Conservation (phyloP, 2,888 invertebrate genomes). For the Ecliptopera silaceata region DNA sequence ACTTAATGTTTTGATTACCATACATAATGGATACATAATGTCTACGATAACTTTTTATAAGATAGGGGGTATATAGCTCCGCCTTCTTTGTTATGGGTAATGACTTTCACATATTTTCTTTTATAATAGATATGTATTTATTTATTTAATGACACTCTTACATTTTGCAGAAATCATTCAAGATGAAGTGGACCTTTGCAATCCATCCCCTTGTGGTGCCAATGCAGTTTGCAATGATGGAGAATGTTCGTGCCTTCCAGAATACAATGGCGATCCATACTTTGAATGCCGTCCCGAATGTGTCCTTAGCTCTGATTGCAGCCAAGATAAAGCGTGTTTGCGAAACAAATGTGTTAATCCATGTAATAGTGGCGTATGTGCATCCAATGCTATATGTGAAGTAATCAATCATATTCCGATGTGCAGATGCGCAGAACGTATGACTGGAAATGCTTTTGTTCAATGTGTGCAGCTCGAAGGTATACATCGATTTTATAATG, state of each 20-base stretch:
- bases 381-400: constrained; percentile 87
- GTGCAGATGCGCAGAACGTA: constrained; percentile 86
- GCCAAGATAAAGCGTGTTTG: constrained; percentile 85
- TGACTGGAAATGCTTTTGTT: constrained; percentile 87
- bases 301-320: constrained; percentile 86
- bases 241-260: constrained; percentile 84
- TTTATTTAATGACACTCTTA: neutral
- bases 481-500: constrained; percentile 36
- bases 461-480: constrained; percentile 80
- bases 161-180: constrained; percentile 52
- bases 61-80: too few species aligned
- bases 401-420: constrained; percentile 88
- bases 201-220: constrained; percentile 86
- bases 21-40: too few species aligned
- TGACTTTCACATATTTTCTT: too few species aligned
- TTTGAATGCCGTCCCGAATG: constrained; percentile 88
- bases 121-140: neutral
- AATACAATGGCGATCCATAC: constrained; percentile 86
- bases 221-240: constrained; percentile 84
- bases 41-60: too few species aligned
- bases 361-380: constrained; percentile 87
- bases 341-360: constrained; percentile 88
- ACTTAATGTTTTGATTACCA: too few species aligned
- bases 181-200: constrained; percentile 80
- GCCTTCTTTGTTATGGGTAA: too few species aligned